phyloP scores from a whole-genome alignment of 2,797 vertebrate genomes.

The Podarcis siculus region DNA sequence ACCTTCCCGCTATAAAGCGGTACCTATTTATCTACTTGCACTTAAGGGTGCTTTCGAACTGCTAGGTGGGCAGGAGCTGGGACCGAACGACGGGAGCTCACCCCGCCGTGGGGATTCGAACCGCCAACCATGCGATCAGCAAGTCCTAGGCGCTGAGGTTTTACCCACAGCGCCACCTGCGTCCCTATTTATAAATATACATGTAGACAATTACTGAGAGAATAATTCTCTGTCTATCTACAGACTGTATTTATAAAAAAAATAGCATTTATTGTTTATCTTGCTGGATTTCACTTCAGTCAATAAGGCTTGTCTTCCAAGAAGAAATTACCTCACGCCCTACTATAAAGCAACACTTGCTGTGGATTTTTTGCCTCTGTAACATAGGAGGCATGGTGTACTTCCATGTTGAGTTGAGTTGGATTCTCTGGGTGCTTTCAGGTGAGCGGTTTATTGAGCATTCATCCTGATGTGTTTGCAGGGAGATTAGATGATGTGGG shows the following conservation, averaged over 20 bases:
- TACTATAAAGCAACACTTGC: constrained; percentile 31
- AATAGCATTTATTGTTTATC: constrained; percentile 52
- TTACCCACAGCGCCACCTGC: no score
- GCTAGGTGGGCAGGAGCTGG: no score
- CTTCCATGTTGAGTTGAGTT: fast-evolving
- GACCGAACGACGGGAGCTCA: no score
- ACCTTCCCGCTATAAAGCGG: no score
- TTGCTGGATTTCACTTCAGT: constrained; percentile 38
- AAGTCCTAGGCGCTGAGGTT: no score
- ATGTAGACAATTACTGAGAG: not conserved
- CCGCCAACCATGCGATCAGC: no score
- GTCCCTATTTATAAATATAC: not conserved
- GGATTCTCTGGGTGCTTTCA: not conserved
- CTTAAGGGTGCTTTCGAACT: no score
- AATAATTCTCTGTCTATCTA: fast-evolving
- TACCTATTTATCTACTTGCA: no score
- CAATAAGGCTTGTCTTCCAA: constrained; percentile 34
- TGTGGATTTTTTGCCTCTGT: constrained; percentile 16
- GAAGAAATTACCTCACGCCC: constrained; percentile 23
- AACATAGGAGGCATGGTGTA: constrained; percentile 26
- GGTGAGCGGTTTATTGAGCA: no score
- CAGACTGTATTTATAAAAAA: not conserved
- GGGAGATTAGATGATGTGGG: no score
- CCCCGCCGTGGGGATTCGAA: no score
- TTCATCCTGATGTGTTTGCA: no score